These are phyloP conservation scores for Ctenodactylus gundi DNA, from an alignment of 2,113 vertebrate genomes.

Conservation along the genomic window DNA sequence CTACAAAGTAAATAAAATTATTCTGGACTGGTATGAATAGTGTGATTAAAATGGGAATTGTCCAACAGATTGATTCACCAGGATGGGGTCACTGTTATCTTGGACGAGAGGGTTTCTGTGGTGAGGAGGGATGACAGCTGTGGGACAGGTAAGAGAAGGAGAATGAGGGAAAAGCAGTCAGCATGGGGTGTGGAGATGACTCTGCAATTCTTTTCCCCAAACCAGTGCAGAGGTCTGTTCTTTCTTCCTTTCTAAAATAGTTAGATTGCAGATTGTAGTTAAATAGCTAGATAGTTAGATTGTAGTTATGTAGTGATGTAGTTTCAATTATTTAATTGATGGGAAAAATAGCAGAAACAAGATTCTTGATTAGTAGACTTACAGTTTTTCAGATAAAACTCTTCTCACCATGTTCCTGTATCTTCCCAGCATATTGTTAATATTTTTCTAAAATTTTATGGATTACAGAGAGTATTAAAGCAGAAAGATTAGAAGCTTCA, in stretches of 20 bases:
- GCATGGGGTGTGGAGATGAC: not conserved
- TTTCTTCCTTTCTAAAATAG: no score
- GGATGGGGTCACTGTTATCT: not conserved
- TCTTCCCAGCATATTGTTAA: not conserved
- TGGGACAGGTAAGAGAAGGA: not conserved
- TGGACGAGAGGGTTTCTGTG: not conserved
- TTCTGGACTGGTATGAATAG: not conserved
- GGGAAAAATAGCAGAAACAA: no score
- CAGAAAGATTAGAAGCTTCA: not conserved
- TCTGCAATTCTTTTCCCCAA: not conserved
- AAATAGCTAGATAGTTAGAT: no score
- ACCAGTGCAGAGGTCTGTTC: no score
- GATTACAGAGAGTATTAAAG: not conserved
- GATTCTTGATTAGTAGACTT: not conserved
- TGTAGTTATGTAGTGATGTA: not conserved
- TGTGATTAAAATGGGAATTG: not conserved
- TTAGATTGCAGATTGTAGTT: no score
- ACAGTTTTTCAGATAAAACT: not conserved
- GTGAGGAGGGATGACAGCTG: not conserved
- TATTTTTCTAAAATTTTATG: not conserved
- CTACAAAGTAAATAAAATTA: not conserved
- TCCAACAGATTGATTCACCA: not conserved
- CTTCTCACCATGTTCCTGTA: not conserved
- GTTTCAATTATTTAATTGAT: no score
- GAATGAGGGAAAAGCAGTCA: no score